These are phyloP conservation scores for Trissolcus japonicus DNA, from an alignment of 2,888 invertebrate genomes.

Conservation along the genomic window DNA sequence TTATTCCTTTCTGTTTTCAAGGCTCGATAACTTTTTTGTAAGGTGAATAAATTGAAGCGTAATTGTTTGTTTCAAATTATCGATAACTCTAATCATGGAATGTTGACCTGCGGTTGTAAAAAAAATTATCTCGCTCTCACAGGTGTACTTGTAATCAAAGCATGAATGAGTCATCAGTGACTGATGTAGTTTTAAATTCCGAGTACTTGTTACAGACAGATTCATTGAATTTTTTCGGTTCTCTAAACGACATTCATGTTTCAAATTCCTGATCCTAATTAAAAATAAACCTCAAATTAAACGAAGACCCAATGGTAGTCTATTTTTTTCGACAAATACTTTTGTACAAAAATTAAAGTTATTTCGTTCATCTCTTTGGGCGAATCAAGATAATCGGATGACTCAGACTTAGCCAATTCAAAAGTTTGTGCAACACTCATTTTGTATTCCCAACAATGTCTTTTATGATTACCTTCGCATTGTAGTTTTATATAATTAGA, in stretches of 20 bases:
- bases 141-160: slow-evolving; percentile 25
- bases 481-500: no score
- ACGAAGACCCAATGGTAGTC: no score
- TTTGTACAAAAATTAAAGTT: background rate
- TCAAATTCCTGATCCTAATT: background rate
- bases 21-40: no score
- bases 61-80: background rate
- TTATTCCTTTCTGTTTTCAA: no score
- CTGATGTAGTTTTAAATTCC: slow-evolving; percentile 22
- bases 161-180: slow-evolving; percentile 21
- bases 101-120: slow-evolving; percentile 19
- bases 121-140: background rate
- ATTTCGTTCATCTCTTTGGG: background rate
- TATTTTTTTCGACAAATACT: no score
- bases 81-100: background rate
- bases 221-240: slow-evolving; percentile 15
- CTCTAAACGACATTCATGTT: background rate
- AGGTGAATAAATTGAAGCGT: no score
- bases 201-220: slow-evolving; percentile 14
- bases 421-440: background rate
- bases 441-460: background rate
- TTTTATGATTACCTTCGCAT: background rate
- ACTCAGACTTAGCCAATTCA: background rate
- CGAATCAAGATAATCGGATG: background rate
- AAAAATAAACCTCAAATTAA: background rate